Percentiles rank a stretch among this genome's conserved stretches.
Conservation (phyloP, 2,113 vertebrate genomes). For the Petaurus breviceps region DNA sequence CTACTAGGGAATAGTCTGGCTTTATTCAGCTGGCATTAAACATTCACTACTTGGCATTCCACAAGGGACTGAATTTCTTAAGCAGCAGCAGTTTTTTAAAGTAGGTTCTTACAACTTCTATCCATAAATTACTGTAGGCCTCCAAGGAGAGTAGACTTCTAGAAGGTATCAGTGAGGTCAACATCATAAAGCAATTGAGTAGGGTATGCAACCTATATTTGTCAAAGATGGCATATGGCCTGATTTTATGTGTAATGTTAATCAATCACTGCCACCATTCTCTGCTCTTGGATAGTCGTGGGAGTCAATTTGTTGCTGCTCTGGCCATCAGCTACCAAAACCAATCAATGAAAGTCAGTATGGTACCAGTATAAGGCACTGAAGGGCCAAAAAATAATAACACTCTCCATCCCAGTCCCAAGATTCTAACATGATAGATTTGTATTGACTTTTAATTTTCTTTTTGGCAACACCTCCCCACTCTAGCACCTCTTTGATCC, state of each 20-base stretch:
- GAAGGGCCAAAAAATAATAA: not conserved
- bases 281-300: not conserved
- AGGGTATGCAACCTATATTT: not conserved
- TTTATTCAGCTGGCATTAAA: slow-evolving; percentile 80
- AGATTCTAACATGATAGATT: not conserved
- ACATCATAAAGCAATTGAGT: not conserved
- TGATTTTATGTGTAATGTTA: not conserved
- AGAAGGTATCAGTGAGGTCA: not conserved
- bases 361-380: not conserved
- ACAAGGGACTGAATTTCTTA: slow-evolving; percentile 79
- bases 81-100: slow-evolving; percentile 74
- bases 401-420: not conserved
- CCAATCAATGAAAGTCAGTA: not conserved
- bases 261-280: not conserved
- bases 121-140: not conserved
- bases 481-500: not conserved
- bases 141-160: not conserved
- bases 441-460: not conserved
- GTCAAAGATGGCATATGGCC: not conserved
- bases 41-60: slow-evolving; percentile 79
- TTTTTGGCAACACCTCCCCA: not conserved
- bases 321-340: slow-evolving; percentile 5
- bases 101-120: slow-evolving; percentile 57
- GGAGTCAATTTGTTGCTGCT: not conserved
- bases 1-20: slow-evolving; percentile 80